These are phyloP conservation scores for Mus caroli DNA, from an alignment of 2,797 vertebrate genomes.

Conservation along the genomic window DNA sequence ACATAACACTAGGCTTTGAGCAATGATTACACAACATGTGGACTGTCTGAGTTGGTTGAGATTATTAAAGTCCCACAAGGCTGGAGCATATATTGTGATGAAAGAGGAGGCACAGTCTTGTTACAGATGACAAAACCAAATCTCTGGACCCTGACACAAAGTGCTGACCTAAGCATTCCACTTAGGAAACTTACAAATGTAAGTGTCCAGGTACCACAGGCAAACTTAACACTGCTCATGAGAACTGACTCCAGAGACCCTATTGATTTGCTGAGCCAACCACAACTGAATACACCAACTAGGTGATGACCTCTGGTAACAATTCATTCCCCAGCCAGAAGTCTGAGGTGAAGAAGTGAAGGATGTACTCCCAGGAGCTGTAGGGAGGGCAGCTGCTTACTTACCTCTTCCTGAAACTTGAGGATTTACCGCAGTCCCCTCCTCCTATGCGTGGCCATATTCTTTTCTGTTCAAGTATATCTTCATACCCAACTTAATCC, in stretches of 20 bases:
- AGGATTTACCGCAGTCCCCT: not conserved
- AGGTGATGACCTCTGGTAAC: not conserved
- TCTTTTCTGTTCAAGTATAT: not conserved
- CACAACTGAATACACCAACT: not conserved
- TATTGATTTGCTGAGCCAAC: not conserved
- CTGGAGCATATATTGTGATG: not conserved
- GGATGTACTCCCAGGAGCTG: not conserved
- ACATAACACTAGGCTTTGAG: not conserved
- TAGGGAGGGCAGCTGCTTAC: not conserved
- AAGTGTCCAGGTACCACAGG: not conserved
- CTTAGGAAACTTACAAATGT: not conserved
- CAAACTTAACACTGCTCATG: not conserved
- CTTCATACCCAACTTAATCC: not conserved
- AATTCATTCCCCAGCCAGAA: not conserved
- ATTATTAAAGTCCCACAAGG: not conserved
- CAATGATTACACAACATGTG: not conserved
- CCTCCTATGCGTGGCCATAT: not conserved
- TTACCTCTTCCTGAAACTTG: not conserved
- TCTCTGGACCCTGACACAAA: constrained; percentile 20
- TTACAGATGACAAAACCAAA: not conserved
- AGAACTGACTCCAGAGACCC: not conserved
- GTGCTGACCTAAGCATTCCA: not conserved
- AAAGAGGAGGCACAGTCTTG: not conserved
- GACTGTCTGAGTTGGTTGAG: not conserved
- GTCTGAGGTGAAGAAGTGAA: not conserved